These are phyloP conservation scores for Sander lucioperca DNA, from an alignment of 2,113 vertebrate species.

Conservation along the genomic window DNA sequence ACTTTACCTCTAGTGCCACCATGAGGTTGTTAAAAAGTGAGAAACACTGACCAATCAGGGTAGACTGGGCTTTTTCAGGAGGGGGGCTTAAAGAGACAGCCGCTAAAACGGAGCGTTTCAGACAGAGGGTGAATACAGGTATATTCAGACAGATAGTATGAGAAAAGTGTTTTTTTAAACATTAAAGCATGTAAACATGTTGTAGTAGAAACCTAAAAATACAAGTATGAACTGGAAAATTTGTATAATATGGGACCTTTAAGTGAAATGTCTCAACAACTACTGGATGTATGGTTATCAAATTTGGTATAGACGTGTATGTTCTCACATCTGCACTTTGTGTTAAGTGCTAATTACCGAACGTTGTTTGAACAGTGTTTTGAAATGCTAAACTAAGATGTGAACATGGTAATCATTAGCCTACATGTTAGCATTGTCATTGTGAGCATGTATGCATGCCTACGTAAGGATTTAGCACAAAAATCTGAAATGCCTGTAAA, in stretches of 20 bases:
- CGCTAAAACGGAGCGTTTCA: too few species aligned
- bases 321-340: background rate
- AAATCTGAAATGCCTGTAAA: background rate
- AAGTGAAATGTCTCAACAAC: background rate
- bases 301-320: background rate
- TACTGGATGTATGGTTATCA: background rate
- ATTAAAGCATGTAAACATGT: too few species aligned
- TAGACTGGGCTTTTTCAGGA: too few species aligned
- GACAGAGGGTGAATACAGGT: too few species aligned
- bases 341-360: background rate
- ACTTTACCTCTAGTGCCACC: background rate
- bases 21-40: background rate
- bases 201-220: too few species aligned
- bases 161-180: too few species aligned
- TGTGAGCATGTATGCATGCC: background rate
- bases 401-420: background rate
- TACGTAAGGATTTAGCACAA: background rate
- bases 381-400: background rate
- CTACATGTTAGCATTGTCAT: background rate
- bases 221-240: too few species aligned
- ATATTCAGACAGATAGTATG: too few species aligned
- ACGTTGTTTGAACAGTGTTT: background rate
- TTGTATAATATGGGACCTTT: background rate
- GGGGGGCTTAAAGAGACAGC: too few species aligned
- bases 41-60: too few species aligned